Conservation (phyloP, 2,113 vertebrate genomes). For the Mormyrus lacerda region DNA sequence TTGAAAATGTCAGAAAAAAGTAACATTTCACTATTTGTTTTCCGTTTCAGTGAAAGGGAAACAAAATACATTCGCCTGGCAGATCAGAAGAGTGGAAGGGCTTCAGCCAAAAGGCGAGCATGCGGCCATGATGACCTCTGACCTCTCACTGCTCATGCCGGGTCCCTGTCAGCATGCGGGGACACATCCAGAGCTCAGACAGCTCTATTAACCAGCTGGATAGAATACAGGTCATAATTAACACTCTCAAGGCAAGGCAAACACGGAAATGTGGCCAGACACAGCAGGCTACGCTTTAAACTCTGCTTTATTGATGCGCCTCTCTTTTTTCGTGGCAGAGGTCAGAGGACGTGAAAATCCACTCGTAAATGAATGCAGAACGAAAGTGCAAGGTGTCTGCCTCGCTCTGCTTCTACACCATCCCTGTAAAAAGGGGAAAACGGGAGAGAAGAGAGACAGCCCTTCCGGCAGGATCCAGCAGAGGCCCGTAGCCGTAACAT, state of each 20-base stretch:
- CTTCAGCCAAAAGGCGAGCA: background rate
- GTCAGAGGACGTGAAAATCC: background rate
- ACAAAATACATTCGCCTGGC: background rate
- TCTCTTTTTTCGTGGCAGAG: background rate
- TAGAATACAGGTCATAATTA: background rate
- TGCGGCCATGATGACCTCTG: background rate
- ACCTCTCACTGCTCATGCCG: background rate
- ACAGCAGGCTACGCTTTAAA: background rate
- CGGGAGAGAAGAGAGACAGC: background rate
- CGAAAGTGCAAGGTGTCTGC: background rate
- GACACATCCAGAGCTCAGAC: background rate
- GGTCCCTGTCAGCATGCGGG: background rate
- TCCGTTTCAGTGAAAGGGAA: background rate
- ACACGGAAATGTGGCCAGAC: background rate
- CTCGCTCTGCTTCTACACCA: background rate
- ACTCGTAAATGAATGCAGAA: background rate
- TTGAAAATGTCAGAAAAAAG: background rate
- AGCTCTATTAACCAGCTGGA: background rate
- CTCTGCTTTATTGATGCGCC: background rate
- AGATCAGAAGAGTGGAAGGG: background rate
- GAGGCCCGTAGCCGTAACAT: constrained; percentile 60
- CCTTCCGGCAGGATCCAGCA: constrained; percentile 59
- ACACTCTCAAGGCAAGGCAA: background rate
- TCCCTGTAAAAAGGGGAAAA: background rate
- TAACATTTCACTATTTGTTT: background rate